Evolutionary conservation across 2,113 vertebrate genomes (phyloP), one percentile per base, ranked within the genome.

Genomic region (Genyomyrus donnyi): DNA sequence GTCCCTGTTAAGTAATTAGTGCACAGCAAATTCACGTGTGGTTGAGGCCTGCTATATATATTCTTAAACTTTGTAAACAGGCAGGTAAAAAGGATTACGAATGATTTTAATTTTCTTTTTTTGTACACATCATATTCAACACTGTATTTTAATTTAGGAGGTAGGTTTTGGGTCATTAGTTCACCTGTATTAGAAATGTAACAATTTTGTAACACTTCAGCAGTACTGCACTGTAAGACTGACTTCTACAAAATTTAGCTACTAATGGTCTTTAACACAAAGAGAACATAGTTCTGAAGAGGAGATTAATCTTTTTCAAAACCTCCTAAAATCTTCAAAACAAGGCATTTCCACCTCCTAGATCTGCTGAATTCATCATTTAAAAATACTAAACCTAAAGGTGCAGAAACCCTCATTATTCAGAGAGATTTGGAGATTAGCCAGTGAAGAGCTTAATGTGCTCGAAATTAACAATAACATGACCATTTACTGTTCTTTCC

Each of bases 291-390:
- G 17, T 87, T 48, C 87, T 90, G 89, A 24, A 58, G 85, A 49
- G 27, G 39, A 31, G 50, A 83, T 66, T 87, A 74, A n/a, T 58
- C 70, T 88, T 70, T 89, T 74, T 49, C 89, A n/a, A 52, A 70
- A 70, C 27, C n/a, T 70, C n/a, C 9, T 70, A 11, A 27, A 70
- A 70, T 70, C 56, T 58, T 58, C 0, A 58, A n/a, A n/a, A 9
- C 6, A 7, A n/a, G 56, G 31, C 27, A 74, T 74, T 35, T 35
- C 66, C 66, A 74, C 31, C 66, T 13, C 11, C 66, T 35, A 74
- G 27, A 74, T 5, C 27, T 1, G 3, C 66, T 15, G 27, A 74
- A 31, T 74, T 31, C 11, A 74, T 35, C 66, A 31, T 74, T 70
- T 70, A 31, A 31, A 31, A 31, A 70, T 27, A 70, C 1, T 11